phyloP scores from a whole-genome alignment of 2,888 invertebrate species.

The Helobdella robusta region DNA sequence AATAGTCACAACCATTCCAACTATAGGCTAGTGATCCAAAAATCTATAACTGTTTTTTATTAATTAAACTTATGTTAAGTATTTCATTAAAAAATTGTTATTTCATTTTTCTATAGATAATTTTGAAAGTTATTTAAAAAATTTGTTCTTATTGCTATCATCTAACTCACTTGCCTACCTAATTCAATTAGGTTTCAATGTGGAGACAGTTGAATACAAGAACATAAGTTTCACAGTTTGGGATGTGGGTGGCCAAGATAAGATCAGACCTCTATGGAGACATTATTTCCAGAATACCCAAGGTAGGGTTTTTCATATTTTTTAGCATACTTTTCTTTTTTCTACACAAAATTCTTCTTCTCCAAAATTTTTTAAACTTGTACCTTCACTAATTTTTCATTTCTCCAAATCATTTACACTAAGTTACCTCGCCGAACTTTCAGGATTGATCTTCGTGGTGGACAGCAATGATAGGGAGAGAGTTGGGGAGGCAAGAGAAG shows the following conservation, averaged over 20 bases:
- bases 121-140: background rate
- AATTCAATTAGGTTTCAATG: slow-evolving; percentile 71
- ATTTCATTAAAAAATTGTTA: no score
- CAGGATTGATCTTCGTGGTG: slow-evolving; percentile 86
- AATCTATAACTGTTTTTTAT: no score
- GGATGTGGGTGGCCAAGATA: slow-evolving; percentile 98
- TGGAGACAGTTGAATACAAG: slow-evolving; percentile 98
- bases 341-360: background rate
- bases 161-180: background rate
- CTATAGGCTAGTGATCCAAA: slow-evolving; percentile 68
- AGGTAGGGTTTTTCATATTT: slow-evolving; percentile 33
- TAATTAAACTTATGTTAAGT: no score
- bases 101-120: background rate
- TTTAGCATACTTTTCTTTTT: background rate
- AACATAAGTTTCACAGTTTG: slow-evolving; percentile 98
- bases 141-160: background rate
- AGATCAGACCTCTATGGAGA: slow-evolving; percentile 93
- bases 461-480: slow-evolving; percentile 99
- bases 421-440: background rate
- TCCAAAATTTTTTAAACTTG: background rate
- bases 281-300: slow-evolving; percentile 93
- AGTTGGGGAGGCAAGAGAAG: slow-evolving; percentile 95
- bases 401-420: background rate
- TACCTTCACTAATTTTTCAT: background rate
- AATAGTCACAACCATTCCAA: slow-evolving; percentile 99